Conservation (phyloP, 2,113 vertebrate genomes). For the Tachuris rubrigastra region DNA sequence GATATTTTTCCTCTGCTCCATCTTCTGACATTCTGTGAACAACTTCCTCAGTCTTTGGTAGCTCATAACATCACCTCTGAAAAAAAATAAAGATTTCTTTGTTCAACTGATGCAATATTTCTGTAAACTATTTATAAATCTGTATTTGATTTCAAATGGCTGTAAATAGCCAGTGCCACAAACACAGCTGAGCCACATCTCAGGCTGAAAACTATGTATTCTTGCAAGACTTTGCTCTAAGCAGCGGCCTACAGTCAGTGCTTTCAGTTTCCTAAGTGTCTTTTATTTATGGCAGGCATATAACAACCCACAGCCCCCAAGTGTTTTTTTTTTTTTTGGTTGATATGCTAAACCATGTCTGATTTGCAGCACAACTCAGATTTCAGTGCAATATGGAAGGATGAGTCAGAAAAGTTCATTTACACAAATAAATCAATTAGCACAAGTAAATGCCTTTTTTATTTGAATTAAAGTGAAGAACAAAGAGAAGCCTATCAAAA, state of each 20-base stretch:
- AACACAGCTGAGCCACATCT: not conserved
- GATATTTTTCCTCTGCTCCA: not conserved
- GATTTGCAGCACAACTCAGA: not conserved
- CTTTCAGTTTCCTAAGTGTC: not conserved
- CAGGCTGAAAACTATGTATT: not conserved
- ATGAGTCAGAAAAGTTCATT: not conserved
- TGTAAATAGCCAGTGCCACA: conserved; percentile 1
- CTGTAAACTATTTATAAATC: conserved; percentile 19
- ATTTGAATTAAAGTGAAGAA: not conserved
- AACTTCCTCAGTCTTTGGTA: not conserved
- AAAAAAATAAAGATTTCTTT: not conserved
- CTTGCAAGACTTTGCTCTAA: not conserved
- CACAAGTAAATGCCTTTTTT: not conserved
- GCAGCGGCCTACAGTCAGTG: not conserved
- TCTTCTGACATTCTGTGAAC: not conserved
- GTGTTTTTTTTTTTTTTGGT: not conserved
- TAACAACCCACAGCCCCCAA: not conserved
- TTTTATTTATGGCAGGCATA: not conserved
- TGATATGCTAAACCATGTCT: not conserved
- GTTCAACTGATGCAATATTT: not conserved
- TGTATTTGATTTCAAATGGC: not conserved
- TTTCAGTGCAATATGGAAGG: not conserved
- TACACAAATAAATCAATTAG: conserved; percentile 18
- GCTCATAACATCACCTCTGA: not conserved
- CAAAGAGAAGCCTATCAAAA: not conserved